Evolutionary conservation across 2,888 invertebrate genomes (phyloP).

Genomic region (Drosophila cracens): DNA sequence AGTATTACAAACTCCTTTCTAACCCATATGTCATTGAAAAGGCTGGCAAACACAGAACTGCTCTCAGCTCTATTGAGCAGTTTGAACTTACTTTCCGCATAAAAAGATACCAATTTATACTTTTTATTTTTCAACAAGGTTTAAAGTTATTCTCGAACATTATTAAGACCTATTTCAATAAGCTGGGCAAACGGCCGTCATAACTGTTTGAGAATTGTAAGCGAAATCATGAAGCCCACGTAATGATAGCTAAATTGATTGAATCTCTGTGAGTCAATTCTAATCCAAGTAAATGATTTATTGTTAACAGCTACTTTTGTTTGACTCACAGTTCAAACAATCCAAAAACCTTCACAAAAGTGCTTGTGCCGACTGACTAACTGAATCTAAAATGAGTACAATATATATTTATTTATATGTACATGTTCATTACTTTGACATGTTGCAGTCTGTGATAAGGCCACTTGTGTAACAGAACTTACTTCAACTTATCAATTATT

Average conservation of each 20-base stretch:
- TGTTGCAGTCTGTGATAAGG: slow-evolving; percentile 39
- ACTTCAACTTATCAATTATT: slow-evolving; percentile 43
- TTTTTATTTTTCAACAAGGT: not conserved
- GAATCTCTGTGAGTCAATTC: not conserved
- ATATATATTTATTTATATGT: not conserved
- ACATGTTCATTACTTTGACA: not conserved
- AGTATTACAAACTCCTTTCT: slow-evolving; percentile 36
- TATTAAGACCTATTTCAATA: not conserved
- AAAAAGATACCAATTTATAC: not conserved
- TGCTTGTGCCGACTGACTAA: not conserved
- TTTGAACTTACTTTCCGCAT: not conserved
- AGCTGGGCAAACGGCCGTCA: not conserved
- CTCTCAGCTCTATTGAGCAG: not conserved
- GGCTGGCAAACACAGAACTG: not conserved
- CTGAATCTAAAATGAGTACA: not conserved
- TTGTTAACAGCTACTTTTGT: slow-evolving; percentile 4
- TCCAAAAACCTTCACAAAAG: slow-evolving; percentile 1
- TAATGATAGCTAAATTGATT: not conserved
- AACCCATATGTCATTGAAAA: slow-evolving; percentile 20
- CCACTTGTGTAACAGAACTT: slow-evolving; percentile 22
- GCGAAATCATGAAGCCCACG: not conserved
- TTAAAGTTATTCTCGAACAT: not conserved
- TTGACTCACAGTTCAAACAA: slow-evolving; percentile 30
- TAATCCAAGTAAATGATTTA: slow-evolving; percentile 7
- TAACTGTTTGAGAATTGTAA: slow-evolving; percentile 1